Percentiles rank a stretch among this genome's conserved stretches.
phyloP scores from a whole-genome alignment of 2,113 vertebrate species.

The Neolamprologus modestus region DNA sequence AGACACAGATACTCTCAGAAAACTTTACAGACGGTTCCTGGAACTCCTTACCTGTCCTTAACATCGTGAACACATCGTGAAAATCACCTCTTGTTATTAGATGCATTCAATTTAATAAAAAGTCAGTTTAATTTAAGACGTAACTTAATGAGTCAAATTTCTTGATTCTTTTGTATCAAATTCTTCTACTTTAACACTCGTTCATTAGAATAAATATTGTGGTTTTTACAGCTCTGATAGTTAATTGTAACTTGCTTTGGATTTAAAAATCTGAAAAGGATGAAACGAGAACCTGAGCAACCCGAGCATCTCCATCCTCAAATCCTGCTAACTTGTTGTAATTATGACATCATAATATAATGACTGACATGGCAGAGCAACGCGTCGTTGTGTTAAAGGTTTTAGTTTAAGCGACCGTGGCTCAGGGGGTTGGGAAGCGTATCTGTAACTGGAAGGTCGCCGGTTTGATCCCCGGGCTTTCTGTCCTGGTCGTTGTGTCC shows the following conservation, averaged over 20 bases:
- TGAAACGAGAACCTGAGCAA: not conserved
- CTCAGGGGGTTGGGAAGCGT: no score
- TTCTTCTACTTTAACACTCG: not conserved
- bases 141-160: not conserved
- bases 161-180: not conserved
- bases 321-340: not conserved
- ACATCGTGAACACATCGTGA: not conserved
- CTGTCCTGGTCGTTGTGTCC: no score
- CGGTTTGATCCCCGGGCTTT: fast-evolving
- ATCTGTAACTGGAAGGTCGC: no score
- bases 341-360: not conserved
- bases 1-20: not conserved
- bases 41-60: not conserved
- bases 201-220: not conserved
- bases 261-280: fast-evolving
- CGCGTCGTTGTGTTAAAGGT: not conserved
- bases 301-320: not conserved
- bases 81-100: not conserved
- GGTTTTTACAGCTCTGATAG: not conserved
- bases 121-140: not conserved
- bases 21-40: not conserved
- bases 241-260: not conserved
- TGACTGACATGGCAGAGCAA: fast-evolving
- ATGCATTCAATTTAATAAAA: not conserved
- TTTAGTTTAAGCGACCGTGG: not conserved